phyloP scores from a whole-genome alignment of 2,113 vertebrate species.

The Brachypteracias leptosomus region DNA sequence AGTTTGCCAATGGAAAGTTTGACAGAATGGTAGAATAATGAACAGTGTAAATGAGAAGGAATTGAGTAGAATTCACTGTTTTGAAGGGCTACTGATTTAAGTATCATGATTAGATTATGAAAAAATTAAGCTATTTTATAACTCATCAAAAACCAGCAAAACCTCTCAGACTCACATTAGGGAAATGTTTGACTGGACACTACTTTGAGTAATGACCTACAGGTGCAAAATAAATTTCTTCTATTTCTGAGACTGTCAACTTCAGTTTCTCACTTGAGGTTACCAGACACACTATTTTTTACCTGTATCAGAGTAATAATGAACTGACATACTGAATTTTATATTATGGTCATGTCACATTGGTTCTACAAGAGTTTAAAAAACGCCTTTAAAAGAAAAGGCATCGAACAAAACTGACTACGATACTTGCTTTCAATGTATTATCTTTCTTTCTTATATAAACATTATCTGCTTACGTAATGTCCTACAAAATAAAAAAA shows the following conservation, averaged over 20 bases:
- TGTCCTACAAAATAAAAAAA: constrained; percentile 50
- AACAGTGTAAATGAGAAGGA: neutral
- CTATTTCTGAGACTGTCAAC: neutral
- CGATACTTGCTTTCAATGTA: constrained; percentile 24
- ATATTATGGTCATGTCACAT: neutral
- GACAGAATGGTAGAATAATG: neutral
- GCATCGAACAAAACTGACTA: neutral
- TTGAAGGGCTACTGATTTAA: neutral
- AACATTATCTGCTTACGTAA: constrained; percentile 44
- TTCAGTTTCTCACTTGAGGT: neutral
- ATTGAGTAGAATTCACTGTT: neutral
- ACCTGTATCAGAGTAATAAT: neutral
- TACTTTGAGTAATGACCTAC: neutral
- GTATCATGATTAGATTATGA: neutral
- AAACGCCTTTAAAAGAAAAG: neutral
- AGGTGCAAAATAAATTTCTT: neutral
- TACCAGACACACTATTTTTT: neutral
- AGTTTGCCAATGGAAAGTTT: neutral
- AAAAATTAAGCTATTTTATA: neutral
- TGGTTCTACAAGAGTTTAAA: neutral
- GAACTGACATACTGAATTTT: neutral
- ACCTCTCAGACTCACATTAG: neutral
- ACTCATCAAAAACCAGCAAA: neutral
- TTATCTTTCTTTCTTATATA: constrained; percentile 37
- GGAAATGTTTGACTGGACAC: neutral